Conservation (phyloP, 1,140 invertebrate genomes). For the Arctopsyche grandis region DNA sequence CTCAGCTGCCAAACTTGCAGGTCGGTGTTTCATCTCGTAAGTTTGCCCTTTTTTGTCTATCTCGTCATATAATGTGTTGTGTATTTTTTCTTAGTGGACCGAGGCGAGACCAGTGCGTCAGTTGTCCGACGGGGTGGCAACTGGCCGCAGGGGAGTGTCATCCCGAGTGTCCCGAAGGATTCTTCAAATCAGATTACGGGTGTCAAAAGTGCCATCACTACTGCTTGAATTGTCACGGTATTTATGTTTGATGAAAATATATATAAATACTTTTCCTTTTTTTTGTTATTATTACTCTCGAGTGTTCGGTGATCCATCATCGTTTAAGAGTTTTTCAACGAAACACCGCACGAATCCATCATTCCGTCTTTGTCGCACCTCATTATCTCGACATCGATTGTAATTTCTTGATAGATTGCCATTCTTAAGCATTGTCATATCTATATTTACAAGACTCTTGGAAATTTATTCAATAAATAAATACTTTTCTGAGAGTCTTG, state of each 20-base stretch:
- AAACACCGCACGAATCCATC: background rate
- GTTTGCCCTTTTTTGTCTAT: background rate
- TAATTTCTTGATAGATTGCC: constrained; percentile 15
- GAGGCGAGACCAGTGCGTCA: constrained; percentile 82
- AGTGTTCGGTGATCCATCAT: background rate
- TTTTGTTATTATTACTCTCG: constrained; percentile 5
- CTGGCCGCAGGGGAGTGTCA: constrained; percentile 84
- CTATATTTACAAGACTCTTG: background rate
- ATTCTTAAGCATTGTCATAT: constrained; percentile 9
- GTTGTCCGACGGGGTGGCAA: constrained; percentile 80
- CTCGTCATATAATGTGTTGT: no score
- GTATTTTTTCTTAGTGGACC: constrained; percentile 70
- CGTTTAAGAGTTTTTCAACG: background rate
- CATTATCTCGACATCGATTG: constrained; percentile 7
- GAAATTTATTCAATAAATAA: no score
- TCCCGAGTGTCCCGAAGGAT: constrained; percentile 84
- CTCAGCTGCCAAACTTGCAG: constrained; percentile 84
- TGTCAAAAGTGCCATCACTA: constrained; percentile 88
- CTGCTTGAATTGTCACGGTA: constrained; percentile 82
- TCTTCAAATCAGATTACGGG: constrained; percentile 80
- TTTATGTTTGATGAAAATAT: constrained; percentile 19
- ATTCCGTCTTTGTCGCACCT: background rate
- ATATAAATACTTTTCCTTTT: background rate
- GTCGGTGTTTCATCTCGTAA: constrained; percentile 7
- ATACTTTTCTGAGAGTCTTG: no score